A percentile compares a stretch with the other conserved stretches of the same genome.
Conservation (phyloP, 2,113 vertebrate genomes). For the Raja brachyura region DNA sequence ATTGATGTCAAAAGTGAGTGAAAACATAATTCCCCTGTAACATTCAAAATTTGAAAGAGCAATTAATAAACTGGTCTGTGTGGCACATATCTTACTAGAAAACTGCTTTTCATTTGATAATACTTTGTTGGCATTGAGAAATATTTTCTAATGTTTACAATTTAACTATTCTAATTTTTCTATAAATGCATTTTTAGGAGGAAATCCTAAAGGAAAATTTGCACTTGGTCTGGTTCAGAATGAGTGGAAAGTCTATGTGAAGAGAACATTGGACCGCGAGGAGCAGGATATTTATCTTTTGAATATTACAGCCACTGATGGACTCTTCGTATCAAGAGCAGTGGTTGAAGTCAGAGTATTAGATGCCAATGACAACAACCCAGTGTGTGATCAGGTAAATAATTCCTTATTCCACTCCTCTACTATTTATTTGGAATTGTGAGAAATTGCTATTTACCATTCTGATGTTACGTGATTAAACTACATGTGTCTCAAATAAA, state of each 20-base stretch:
- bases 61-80: background rate
- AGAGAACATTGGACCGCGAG: constrained; percentile 81
- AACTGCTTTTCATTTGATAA: background rate
- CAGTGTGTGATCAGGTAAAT: constrained; percentile 81
- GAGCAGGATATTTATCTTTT: constrained; percentile 78
- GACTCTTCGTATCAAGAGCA: constrained; percentile 82
- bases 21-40: too few relatives aligned
- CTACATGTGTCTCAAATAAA: background rate
- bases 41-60: background rate
- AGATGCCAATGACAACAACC: constrained; percentile 89
- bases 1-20: background rate
- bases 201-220: constrained; percentile 81
- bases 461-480: background rate
- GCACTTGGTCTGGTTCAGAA: constrained; percentile 85
- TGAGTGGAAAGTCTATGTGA: constrained; percentile 96
- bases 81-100: background rate
- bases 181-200: constrained; percentile 55
- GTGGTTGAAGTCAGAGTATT: constrained; percentile 77
- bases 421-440: background rate
- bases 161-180: background rate
- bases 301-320: constrained; percentile 88
- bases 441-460: background rate
- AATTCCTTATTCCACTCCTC: background rate
- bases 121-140: background rate
- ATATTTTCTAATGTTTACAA: background rate